Evolutionary conservation across 1,140 invertebrate genomes (phyloP).

Genomic region (Saccostrea echinata): DNA sequence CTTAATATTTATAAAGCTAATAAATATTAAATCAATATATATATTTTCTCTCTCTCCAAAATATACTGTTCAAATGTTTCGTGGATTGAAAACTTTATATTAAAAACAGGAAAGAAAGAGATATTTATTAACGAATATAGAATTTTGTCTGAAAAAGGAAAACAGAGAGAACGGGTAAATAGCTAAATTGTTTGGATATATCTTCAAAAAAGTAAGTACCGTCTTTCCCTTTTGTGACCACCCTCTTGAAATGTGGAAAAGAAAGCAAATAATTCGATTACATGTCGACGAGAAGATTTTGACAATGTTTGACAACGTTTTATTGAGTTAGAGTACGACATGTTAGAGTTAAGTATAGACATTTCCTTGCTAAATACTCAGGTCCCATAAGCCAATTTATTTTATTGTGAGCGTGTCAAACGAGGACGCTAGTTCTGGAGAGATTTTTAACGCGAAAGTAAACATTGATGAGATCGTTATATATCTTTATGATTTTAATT

Average conservation of each 20-base stretch:
- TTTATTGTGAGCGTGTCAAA: neutral
- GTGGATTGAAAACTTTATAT: too few relatives aligned
- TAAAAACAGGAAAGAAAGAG: too few relatives aligned
- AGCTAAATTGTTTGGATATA: neutral
- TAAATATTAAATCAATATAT: too few relatives aligned
- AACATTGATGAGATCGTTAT: neutral
- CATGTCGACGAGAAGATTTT: neutral
- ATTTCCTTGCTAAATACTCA: neutral
- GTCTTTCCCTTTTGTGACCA: neutral
- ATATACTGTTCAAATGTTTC: too few relatives aligned
- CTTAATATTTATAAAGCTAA: too few relatives aligned
- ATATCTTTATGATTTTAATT: neutral
- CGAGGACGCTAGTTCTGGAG: neutral
- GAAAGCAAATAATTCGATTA: neutral
- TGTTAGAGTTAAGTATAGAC: neutral
- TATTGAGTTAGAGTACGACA: neutral
- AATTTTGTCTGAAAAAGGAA: neutral
- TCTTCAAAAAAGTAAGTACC: neutral
- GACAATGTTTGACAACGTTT: slow-evolving; percentile 10
- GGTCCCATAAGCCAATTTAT: neutral
- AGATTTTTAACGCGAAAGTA: neutral
- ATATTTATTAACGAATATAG: too few relatives aligned
- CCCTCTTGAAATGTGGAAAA: neutral
- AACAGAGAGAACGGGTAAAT: neutral
- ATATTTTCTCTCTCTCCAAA: too few relatives aligned